These are phyloP conservation scores for Agriotes lineatus DNA, from an alignment of 2,888 invertebrate genomes.

Conservation along the genomic window DNA sequence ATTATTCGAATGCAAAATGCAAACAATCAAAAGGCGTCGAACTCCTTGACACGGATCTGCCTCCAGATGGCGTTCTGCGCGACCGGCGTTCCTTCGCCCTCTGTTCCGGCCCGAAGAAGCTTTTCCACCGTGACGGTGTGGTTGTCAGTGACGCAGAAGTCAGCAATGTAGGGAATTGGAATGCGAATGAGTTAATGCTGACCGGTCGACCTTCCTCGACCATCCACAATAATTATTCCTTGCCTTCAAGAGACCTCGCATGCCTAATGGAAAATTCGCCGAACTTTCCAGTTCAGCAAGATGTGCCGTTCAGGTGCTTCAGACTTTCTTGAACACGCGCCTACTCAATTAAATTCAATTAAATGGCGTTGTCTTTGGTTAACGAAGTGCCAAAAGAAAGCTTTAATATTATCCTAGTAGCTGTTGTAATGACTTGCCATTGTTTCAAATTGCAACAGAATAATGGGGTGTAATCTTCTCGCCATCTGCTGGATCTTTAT, in stretches of 20 bases:
- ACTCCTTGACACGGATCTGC: neutral
- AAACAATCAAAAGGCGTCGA: neutral
- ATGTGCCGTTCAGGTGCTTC: too few relatives aligned
- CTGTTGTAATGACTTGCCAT: too few relatives aligned
- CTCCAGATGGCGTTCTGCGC: neutral
- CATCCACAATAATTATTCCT: constrained; percentile 36
- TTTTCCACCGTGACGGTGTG: constrained; percentile 28
- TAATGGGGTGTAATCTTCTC: too few relatives aligned
- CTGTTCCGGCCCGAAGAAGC: constrained; percentile 17
- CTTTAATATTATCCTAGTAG: too few relatives aligned
- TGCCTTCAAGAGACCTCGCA: constrained; percentile 31
- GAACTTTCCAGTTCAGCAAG: too few relatives aligned
- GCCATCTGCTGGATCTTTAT: too few relatives aligned
- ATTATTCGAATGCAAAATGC: neutral
- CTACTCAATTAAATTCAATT: too few relatives aligned
- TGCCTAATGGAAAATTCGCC: constrained; percentile 21
- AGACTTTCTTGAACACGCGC: too few relatives aligned
- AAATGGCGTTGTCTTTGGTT: too few relatives aligned
- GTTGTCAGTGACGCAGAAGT: constrained; percentile 32
- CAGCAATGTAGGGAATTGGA: constrained; percentile 36
- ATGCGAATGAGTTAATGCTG: constrained; percentile 38
- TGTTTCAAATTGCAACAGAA: too few relatives aligned
- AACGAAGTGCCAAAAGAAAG: too few relatives aligned
- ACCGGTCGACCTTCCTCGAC: constrained; percentile 40
- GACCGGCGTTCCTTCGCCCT: constrained; percentile 28